phyloP scores from a whole-genome alignment of 2,888 invertebrate genomes.

The Nomada flava region DNA sequence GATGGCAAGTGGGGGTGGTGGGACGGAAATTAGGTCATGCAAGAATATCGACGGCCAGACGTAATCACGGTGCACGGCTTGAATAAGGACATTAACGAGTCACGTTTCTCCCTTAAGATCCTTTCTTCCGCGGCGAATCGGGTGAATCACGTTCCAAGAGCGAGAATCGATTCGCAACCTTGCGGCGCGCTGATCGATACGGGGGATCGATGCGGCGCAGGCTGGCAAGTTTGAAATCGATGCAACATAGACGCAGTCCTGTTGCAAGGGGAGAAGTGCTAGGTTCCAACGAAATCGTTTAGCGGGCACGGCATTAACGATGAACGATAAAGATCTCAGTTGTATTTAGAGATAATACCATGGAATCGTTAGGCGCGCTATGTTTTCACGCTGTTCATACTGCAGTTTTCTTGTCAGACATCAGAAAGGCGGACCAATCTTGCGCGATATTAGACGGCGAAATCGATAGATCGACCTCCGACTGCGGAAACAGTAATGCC shows the following conservation, averaged over 20 bases:
- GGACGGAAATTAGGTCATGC: slow-evolving; percentile 66
- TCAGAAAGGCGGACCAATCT: slow-evolving; percentile 16
- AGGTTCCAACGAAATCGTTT: background rate
- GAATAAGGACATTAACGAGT: slow-evolving; percentile 57
- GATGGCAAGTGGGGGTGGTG: background rate
- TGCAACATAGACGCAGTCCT: background rate
- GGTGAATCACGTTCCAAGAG: background rate
- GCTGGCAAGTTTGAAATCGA: background rate
- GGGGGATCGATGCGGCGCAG: background rate
- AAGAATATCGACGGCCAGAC: slow-evolving; percentile 63
- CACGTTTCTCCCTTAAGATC: slow-evolving; percentile 36
- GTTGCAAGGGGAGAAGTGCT: too few relatives aligned
- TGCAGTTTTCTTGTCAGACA: slow-evolving; percentile 7
- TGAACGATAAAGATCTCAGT: background rate
- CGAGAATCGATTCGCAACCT: slow-evolving; percentile 19
- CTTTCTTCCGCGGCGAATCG: slow-evolving; percentile 4
- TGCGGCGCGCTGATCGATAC: background rate
- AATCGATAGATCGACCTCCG: slow-evolving; percentile 47
- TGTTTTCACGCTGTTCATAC: slow-evolving; percentile 7
- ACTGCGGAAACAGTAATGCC: background rate
- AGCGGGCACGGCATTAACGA: background rate
- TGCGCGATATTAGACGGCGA: slow-evolving; percentile 39
- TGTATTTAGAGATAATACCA: background rate
- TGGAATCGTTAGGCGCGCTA: slow-evolving; percentile 13
- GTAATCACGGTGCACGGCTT: slow-evolving; percentile 54